phyloP scores from a whole-genome alignment of 2,888 invertebrate species.

The Chrysolina oricalcia region DNA sequence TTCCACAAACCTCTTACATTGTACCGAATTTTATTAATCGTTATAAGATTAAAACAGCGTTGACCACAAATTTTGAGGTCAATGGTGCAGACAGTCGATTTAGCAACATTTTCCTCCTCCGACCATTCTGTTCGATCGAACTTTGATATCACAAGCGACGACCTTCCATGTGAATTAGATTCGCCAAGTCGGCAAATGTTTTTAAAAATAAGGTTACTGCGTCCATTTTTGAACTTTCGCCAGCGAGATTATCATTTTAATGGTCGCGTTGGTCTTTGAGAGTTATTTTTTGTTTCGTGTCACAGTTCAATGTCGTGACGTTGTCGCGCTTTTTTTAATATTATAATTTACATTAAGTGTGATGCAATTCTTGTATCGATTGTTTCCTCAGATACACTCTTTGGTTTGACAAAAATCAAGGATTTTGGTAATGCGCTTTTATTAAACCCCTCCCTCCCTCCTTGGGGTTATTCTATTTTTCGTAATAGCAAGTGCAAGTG shows the following conservation, averaged over 20 bases:
- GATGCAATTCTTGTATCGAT: neutral
- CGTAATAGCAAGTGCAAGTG: no score
- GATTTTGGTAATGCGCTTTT: no score
- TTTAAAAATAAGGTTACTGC: neutral
- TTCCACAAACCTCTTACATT: neutral
- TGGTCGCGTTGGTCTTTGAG: neutral
- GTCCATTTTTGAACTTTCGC: constrained; percentile 7
- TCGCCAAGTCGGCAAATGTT: neutral
- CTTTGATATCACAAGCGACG: neutral
- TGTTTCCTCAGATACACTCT: neutral
- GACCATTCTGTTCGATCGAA: neutral
- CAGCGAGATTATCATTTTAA: constrained; percentile 12
- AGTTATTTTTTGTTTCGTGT: neutral
- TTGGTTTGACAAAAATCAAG: neutral
- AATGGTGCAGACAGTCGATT: constrained; percentile 1
- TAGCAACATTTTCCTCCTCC: neutral
- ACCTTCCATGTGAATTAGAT: constrained; percentile 7
- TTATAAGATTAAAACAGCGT: neutral
- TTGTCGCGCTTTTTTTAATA: neutral
- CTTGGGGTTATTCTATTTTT: no score
- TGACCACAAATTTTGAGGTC: constrained; percentile 11
- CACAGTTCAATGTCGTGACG: neutral
- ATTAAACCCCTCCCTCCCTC: no score
- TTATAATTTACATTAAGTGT: neutral
- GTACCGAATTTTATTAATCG: neutral